Base-by-base conservation (phyloP, 2,888 invertebrate genomes). In the Melangyna quadrimaculata region DNA sequence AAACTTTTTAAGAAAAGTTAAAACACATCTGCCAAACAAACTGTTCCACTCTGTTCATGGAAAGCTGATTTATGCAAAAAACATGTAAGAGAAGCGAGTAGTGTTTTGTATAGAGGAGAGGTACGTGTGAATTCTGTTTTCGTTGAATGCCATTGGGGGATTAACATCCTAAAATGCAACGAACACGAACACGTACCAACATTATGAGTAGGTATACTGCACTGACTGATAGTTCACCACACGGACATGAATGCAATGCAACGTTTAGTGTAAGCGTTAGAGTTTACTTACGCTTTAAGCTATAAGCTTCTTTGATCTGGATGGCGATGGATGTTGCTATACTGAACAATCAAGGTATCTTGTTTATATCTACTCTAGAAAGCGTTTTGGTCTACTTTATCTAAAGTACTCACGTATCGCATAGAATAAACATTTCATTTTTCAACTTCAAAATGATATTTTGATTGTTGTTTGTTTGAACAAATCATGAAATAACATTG, bases 31-130 rank as follows among this genome's bases (percentile, higher is more conserved):
- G 48, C 8, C 14, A 7, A 48, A 32, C 65, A 48, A 1, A 67
- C 65, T 48, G 32, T 67, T 14, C 10, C n/a, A 45, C 12, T 3
- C 14, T 14, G 19, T 19, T 19, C 48, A 27, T 40, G n/a, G 17
- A 10, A 61, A 78, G 63, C 74, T 83, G 83, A 78, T 83, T 78
- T 78, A 83, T 83, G 78, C 78, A 40, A 74, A 57, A 70, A 65
- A 32, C 63, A 70, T 65, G 78, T 55, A 73, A 69, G 32, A 55
- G 35, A 74, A 0, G 24, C 40, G 24, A 6, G 40, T n/a, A 27
- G n/a, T n/a, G n/a, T n/a, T n/a, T n/a, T 43, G 17, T 51, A 40
- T 51, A 19, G n/a, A n/a, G n/a, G n/a, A n/a, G n/a, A n/a, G 0
- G 1, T 51, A 83, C 83, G 57, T 83, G 65, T 71, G 83, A 63